Conservation (phyloP, 2,888 invertebrate genomes). For the Drosophila subquinaria region DNA sequence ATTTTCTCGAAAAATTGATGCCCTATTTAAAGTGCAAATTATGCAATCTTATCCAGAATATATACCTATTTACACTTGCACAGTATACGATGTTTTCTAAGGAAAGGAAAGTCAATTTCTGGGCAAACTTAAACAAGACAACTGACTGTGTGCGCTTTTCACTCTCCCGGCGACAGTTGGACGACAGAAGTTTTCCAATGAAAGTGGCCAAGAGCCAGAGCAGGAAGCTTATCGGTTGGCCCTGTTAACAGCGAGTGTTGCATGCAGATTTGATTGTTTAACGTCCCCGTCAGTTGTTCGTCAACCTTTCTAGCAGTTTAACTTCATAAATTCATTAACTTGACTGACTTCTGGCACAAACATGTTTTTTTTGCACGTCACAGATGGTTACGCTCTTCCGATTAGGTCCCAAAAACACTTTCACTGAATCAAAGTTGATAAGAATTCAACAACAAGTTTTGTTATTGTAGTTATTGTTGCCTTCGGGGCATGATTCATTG, state of each 20-base stretch:
- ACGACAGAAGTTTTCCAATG: conserved; percentile 63
- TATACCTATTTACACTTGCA: not conserved
- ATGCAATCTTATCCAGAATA: conserved; percentile 30
- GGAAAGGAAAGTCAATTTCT: conserved; percentile 54
- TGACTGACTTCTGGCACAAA: conserved; percentile 50
- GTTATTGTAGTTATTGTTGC: conserved; percentile 14
- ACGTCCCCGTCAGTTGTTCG: conserved; percentile 12
- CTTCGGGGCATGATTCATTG: conserved; percentile 43
- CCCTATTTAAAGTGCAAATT: conserved; percentile 18
- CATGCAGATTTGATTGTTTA: conserved; percentile 19
- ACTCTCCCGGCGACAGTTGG: conserved; percentile 36
- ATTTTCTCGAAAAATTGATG: conserved; percentile 3
- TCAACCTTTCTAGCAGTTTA: conserved; percentile 24
- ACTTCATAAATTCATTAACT: conserved; percentile 74
- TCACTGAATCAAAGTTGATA: conserved; percentile 34
- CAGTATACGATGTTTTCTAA: conserved; percentile 27
- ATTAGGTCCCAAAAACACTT: conserved; percentile 63
- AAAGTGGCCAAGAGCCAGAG: conserved; percentile 42
- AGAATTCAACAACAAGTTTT: conserved; percentile 1
- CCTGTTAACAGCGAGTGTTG: conserved; percentile 26
- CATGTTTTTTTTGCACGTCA: conserved; percentile 72
- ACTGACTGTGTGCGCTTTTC: conserved; percentile 29
- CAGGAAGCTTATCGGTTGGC: conserved; percentile 48
- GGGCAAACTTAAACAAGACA: conserved; percentile 31
- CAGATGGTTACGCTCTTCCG: conserved; percentile 46